A percentile compares a stretch with the other conserved stretches of the same genome.
These are phyloP conservation scores for Semotilus atromaculatus DNA, from an alignment of 2,797 vertebrate genomes.

Conservation along the genomic window DNA sequence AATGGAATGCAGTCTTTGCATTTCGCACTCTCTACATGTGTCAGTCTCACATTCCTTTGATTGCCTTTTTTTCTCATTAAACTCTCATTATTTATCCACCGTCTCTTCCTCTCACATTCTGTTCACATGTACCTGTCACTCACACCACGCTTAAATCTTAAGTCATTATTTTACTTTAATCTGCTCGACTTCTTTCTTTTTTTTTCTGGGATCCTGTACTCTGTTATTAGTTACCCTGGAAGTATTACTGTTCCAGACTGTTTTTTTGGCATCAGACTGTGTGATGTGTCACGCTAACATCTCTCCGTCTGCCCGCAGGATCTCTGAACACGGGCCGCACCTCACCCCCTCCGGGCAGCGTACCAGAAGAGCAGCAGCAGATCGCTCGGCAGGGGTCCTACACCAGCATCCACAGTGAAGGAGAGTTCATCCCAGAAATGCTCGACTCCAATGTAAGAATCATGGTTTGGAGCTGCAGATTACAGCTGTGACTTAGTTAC, in stretches of 20 bases:
- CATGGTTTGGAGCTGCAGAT: neutral
- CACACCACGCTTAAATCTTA: neutral
- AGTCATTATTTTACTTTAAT: neutral
- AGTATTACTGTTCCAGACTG: constrained; percentile 9
- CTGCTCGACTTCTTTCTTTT: neutral
- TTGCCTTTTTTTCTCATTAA: neutral
- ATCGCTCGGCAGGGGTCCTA: constrained; percentile 93
- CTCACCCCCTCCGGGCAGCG: constrained; percentile 89
- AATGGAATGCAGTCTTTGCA: neutral
- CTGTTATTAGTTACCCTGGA: constrained; percentile 23
- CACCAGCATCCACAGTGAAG: constrained; percentile 94
- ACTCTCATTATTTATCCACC: neutral
- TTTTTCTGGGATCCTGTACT: neutral
- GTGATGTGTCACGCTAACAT: constrained; percentile 5
- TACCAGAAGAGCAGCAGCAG: constrained; percentile 94
- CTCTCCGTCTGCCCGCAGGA: constrained; percentile 70
- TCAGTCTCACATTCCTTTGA: neutral
- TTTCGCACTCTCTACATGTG: neutral
- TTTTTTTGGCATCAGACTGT: neutral
- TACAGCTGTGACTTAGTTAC: neutral
- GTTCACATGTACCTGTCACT: constrained; percentile 3
- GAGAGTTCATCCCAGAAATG: constrained; percentile 91
- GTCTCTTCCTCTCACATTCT: constrained; percentile 15
- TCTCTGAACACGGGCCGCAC: constrained; percentile 90
- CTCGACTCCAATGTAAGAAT: constrained; percentile 84